Evolutionary conservation across 2,888 invertebrate species (phyloP).

Genomic region (Chrysina gloriosa): DNA sequence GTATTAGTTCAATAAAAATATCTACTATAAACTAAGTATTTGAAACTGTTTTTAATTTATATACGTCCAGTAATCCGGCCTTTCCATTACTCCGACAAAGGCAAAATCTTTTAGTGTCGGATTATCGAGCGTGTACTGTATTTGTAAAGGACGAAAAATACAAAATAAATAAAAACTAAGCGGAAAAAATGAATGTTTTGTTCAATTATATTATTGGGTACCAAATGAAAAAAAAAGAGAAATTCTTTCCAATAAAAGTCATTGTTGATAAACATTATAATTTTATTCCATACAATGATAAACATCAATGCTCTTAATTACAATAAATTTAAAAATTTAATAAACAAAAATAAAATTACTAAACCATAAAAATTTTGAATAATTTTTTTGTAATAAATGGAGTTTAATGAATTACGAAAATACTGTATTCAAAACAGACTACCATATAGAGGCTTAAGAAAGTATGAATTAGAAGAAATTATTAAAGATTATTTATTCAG

Average conservation of each 20-base stretch:
- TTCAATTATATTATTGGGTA: not conserved
- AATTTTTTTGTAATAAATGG: slow-evolving; percentile 6
- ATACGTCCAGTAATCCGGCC: too few relatives aligned
- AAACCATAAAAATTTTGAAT: not conserved
- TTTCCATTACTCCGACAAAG: too few relatives aligned
- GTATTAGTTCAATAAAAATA: too few relatives aligned
- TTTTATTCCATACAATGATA: too few relatives aligned
- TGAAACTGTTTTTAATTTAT: too few relatives aligned
- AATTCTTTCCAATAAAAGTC: slow-evolving; percentile 8
- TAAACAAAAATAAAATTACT: not conserved
- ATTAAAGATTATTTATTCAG: not conserved
- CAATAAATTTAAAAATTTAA: not conserved
- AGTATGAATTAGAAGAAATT: too few relatives aligned
- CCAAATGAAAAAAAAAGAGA: slow-evolving; percentile 4
- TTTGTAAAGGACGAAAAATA: slow-evolving; percentile 10
- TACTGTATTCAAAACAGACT: not conserved
- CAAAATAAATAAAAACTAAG: slow-evolving; percentile 3
- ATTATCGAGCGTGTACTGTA: too few relatives aligned
- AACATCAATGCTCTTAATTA: too few relatives aligned
- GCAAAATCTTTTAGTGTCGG: too few relatives aligned
- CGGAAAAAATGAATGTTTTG: slow-evolving; percentile 2
- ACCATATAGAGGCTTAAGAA: not conserved
- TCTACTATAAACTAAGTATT: too few relatives aligned
- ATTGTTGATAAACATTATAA: slow-evolving; percentile 20
- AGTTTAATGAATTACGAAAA: not conserved